phyloP scores from a whole-genome alignment of 2,113 vertebrate species.

The Charadrius vociferus region DNA sequence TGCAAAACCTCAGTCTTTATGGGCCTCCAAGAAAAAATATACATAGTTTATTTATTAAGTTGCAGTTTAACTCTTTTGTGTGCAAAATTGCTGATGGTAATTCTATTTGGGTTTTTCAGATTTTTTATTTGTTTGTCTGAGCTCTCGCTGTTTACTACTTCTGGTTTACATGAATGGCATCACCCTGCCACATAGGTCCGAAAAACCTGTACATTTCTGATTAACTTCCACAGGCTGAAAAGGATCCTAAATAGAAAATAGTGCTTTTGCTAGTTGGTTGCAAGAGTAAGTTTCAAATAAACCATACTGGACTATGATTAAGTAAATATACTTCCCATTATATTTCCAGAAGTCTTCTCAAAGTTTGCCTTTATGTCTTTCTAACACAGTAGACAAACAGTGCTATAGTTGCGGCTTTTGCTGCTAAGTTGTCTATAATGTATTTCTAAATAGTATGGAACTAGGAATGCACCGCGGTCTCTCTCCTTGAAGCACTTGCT shows the following conservation, averaged over 20 bases:
- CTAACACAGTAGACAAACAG: neutral
- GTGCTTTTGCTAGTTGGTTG: neutral
- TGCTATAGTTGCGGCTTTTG: neutral
- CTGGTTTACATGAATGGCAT: neutral
- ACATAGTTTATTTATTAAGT: neutral
- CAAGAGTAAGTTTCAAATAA: neutral
- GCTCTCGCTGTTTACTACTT: neutral
- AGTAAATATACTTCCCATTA: neutral
- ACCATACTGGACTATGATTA: neutral
- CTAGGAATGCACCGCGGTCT: neutral
- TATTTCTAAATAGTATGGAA: neutral
- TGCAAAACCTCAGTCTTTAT: conserved; percentile 15
- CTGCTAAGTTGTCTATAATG: neutral
- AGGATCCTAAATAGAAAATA: neutral
- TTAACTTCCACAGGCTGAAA: neutral
- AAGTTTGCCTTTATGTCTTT: neutral
- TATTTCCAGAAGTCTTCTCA: neutral
- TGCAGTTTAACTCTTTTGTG: neutral
- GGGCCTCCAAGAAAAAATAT: neutral
- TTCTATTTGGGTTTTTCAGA: neutral
- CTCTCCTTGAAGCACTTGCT: neutral
- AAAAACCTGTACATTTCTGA: neutral
- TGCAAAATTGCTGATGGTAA: neutral
- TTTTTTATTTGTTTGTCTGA: neutral
- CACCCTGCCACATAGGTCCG: neutral